phyloP scores from a whole-genome alignment of 92 coral and sea anemone species.

The Paragorgia papillata region DNA sequence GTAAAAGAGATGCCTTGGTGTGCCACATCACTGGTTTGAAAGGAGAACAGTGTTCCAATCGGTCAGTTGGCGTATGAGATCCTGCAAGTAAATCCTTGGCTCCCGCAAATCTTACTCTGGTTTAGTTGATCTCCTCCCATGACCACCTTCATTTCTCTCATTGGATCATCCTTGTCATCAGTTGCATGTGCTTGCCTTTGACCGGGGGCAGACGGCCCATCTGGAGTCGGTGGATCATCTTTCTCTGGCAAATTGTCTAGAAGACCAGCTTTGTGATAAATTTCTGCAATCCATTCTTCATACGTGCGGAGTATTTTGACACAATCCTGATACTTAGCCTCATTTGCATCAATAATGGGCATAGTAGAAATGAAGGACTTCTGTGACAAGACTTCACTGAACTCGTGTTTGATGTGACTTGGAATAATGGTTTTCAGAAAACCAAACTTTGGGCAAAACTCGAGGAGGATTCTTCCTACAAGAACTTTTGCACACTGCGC shows the following conservation, averaged over 20 bases:
- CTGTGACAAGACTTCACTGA: too few species aligned
- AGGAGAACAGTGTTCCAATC: constrained; percentile 67
- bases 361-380: constrained; percentile 59
- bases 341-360: constrained; percentile 68
- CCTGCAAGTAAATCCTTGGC: constrained; percentile 65
- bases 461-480: too few species aligned
- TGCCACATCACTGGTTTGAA: constrained; percentile 74
- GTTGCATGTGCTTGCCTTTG: constrained; percentile 54
- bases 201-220: constrained; percentile 66
- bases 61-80: constrained; percentile 53
- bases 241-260: constrained; percentile 54
- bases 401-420: too few species aligned
- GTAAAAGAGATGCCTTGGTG: constrained; percentile 64
- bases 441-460: too few species aligned
- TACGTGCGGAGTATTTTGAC: constrained; percentile 63
- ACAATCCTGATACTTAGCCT: constrained; percentile 65
- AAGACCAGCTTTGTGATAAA: constrained; percentile 66
- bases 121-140: constrained; percentile 67
- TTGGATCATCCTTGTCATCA: constrained; percentile 51
- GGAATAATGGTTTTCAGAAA: too few species aligned
- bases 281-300: constrained; percentile 64
- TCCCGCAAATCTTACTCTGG: constrained; percentile 62
- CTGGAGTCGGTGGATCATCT: constrained; percentile 60
- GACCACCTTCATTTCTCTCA: constrained; percentile 61
- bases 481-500: too few species aligned